phyloP scores from a whole-genome alignment of 2,797 vertebrate species.

The Helicolenus hilgendorfi region DNA sequence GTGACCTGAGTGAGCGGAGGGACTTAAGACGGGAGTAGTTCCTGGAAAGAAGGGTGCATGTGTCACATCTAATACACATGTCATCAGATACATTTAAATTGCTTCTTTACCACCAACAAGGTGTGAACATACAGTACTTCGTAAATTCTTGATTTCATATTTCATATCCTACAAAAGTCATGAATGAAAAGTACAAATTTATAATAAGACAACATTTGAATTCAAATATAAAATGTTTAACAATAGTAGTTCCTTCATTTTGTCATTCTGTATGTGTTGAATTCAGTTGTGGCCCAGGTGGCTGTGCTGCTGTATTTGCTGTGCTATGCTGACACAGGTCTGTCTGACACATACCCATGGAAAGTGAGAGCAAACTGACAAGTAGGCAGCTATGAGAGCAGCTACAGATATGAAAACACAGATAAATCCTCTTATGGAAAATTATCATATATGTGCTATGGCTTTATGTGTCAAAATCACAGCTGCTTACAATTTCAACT shows the following conservation, averaged over 20 bases:
- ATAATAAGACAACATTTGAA: not conserved
- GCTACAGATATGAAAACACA: conserved; percentile 20
- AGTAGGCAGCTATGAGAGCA: conserved; percentile 10
- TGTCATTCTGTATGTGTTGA: not conserved
- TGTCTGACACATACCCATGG: conserved; percentile 65
- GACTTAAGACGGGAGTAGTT: not conserved
- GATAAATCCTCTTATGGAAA: conserved; percentile 43
- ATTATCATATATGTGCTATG: conserved; percentile 9
- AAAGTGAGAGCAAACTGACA: conserved; percentile 75
- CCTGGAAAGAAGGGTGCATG: not conserved
- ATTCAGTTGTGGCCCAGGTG: not conserved
- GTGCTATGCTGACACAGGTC: conserved; percentile 27
- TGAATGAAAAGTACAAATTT: not conserved
- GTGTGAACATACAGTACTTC: not conserved
- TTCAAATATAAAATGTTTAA: not conserved
- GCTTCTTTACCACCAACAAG: not conserved
- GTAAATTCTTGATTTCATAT: not conserved
- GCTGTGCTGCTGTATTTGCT: not conserved
- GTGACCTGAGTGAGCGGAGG: not conserved
- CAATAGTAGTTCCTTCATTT: not conserved
- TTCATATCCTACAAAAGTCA: not conserved
- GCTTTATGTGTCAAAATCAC: conserved; percentile 12
- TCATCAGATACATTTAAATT: not conserved
- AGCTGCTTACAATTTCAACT: not conserved
- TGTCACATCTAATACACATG: not conserved